Percentiles rank a stretch among this genome's conserved stretches.
These are phyloP conservation scores for Ferdinandea cuprea DNA, from an alignment of 2,888 invertebrate species.

Conservation along the genomic window DNA sequence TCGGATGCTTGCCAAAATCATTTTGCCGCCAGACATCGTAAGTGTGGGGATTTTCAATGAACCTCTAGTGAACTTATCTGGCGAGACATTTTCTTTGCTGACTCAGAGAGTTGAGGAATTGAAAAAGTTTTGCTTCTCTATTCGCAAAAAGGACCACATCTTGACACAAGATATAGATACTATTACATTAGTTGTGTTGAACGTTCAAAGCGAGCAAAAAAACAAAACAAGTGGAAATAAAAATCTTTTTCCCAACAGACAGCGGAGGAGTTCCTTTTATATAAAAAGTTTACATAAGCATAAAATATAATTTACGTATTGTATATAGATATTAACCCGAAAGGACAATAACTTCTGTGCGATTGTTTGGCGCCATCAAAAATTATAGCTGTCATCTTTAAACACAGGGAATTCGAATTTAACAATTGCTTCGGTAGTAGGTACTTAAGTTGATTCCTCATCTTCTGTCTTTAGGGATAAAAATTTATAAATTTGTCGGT, in stretches of 20 bases:
- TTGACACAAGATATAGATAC: neutral
- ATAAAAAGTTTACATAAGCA: too few species aligned
- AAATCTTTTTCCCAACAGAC: constrained; percentile 4
- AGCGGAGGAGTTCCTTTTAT: neutral
- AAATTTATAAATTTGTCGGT: constrained; percentile 8
- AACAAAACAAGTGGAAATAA: neutral
- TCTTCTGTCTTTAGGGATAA: neutral
- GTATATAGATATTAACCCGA: too few species aligned
- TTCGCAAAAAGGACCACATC: constrained; percentile 15
- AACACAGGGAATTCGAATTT: constrained; percentile 3
- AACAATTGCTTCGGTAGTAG: constrained; percentile 1
- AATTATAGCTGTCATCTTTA: constrained; percentile 20
- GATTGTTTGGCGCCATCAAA: constrained; percentile 45
- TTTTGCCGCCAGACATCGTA: constrained; percentile 39
- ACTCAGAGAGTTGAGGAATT: constrained; percentile 26
- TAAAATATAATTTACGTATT: neutral
- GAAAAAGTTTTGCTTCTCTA: constrained; percentile 13
- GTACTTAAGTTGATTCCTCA: constrained; percentile 2
- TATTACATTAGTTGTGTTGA: neutral
- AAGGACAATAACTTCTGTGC: constrained; percentile 37
- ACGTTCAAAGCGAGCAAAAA: too few species aligned
- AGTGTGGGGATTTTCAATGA: constrained; percentile 50
- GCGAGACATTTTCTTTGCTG: constrained; percentile 29
- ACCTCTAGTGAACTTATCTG: constrained; percentile 25
- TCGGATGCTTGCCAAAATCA: constrained; percentile 44